Conservation (phyloP, 2,797 vertebrate species). For the Rhinophrynus dorsalis region DNA sequence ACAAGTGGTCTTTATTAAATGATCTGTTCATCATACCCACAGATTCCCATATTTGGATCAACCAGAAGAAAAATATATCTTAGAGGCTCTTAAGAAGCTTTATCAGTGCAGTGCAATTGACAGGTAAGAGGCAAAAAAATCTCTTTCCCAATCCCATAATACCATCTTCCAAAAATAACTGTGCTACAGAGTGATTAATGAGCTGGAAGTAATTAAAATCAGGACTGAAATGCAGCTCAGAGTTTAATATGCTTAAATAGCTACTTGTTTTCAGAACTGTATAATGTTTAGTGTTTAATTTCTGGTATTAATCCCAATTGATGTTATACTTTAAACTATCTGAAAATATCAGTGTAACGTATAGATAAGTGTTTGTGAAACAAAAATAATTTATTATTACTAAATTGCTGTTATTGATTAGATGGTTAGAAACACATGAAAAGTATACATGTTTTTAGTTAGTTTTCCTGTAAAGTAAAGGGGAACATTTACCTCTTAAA, state of each 20-base stretch:
- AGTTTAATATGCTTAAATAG: no score
- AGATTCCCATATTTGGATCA: constrained; percentile 93
- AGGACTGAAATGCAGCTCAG: background rate
- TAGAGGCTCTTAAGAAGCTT: constrained; percentile 91
- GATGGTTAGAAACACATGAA: no score
- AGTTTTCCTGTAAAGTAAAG: no score
- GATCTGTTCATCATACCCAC: background rate
- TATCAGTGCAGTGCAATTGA: constrained; percentile 94
- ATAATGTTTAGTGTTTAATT: background rate
- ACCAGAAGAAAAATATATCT: constrained; percentile 91
- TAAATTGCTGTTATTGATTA: no score
- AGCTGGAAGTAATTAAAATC: background rate
- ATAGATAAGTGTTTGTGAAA: no score
- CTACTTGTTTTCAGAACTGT: no score
- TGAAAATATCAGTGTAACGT: no score
- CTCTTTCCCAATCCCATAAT: background rate
- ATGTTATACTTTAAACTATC: no score
- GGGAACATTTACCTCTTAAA: no score
- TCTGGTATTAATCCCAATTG: constrained; percentile 28
- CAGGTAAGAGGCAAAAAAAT: constrained; percentile 84
- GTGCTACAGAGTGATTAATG: background rate
- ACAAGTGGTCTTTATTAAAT: background rate
- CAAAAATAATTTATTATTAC: no score
- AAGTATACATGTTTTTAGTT: no score
- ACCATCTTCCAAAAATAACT: background rate